Base-by-base conservation (phyloP, 2,113 vertebrate species). In the Sorex araneus region DNA sequence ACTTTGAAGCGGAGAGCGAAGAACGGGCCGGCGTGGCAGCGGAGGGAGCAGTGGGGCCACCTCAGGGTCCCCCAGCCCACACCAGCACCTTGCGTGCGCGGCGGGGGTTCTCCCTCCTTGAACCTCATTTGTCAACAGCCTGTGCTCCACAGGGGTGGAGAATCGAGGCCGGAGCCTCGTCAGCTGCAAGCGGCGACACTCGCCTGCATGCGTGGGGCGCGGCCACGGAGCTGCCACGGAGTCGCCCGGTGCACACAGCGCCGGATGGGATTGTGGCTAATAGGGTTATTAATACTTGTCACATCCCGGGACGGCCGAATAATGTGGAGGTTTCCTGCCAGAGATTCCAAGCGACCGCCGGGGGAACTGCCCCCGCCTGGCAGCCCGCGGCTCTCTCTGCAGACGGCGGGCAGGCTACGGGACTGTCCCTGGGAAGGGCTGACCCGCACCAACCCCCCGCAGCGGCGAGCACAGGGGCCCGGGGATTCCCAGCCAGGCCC, bases 281-380 rank as follows among this genome's bases (percentile, higher is more conserved):
- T 97, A 95, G 98, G 96, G 96, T 97, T 97, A 98, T 98, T 97
- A 97, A 98, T 98, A 97, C 97, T 97, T 97, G 97, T 93, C 97
- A 96, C 86, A 54, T 95, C 81, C 95, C 95, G 71, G 90, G 71
- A 66, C 89, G 96, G 97, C 84, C 96, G 94, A 97, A 97, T 96
- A 97, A 97, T 83, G 95, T 0, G 75, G 90, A 95, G 94, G 92
- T 81, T 70, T 95, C 95, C 95, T 90, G 60, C 92, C 93, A 75
- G 3, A 97, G 96, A 97, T 97, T 95, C 95, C 94, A 91, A 94
- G 43, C 70, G 96, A 92, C 40, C 40, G 40, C 93, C 97, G 74
- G 28, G 97, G 97, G 97, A 94, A 91, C 73, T 66, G 92, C 4
- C 93, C 0, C 1, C 70, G 87, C 63, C 94, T 93, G 92, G 94